Conservation (phyloP, 2,888 invertebrate species). For the Platynereis dumerilii region DNA sequence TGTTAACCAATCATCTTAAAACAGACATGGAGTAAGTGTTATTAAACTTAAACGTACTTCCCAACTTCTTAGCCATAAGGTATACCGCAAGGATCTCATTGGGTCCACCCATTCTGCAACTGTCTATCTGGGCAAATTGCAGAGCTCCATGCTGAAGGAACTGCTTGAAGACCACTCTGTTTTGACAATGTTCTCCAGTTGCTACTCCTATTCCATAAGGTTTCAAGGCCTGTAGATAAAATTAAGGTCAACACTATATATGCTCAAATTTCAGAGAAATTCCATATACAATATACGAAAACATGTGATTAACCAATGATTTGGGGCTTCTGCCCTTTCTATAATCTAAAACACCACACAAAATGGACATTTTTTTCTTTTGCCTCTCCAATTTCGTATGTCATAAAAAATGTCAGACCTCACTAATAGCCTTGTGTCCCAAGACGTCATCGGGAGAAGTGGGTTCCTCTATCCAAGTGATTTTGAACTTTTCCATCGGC, state of each 20-base stretch:
- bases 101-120: slow-evolving; percentile 82
- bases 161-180: slow-evolving; percentile 89
- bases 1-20: no score
- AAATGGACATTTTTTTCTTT: no score
- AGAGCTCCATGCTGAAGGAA: slow-evolving; percentile 81
- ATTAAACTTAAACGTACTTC: slow-evolving; percentile 74
- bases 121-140: slow-evolving; percentile 89
- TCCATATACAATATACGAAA: no score
- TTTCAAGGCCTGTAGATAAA: slow-evolving; percentile 65
- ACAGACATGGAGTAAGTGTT: no score
- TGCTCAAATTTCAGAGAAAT: no score
- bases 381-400: no score
- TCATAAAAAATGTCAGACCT: no score
- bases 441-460: slow-evolving; percentile 89
- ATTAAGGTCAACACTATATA: no score
- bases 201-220: slow-evolving; percentile 84
- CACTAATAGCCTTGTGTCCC: slow-evolving; percentile 82
- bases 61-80: slow-evolving; percentile 85
- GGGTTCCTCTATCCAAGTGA: slow-evolving; percentile 91
- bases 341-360: no score
- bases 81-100: slow-evolving; percentile 88
- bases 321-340: no score
- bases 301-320: no score
- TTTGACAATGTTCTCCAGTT: slow-evolving; percentile 90
- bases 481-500: slow-evolving; percentile 75